Conservation (phyloP, 2,113 vertebrate genomes). For the Jaculus jaculus region DNA sequence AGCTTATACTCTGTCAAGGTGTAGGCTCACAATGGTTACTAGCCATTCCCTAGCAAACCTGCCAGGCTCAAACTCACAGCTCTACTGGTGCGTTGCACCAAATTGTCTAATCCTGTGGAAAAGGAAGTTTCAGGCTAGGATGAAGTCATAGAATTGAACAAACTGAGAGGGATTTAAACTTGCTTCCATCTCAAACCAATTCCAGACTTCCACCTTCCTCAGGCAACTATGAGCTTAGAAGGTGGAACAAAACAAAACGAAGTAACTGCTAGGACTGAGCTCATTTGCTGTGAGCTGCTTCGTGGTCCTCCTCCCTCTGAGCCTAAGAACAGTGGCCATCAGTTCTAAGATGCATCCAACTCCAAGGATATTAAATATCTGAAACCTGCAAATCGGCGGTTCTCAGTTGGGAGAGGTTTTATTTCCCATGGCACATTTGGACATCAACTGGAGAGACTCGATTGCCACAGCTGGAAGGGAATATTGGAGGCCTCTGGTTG, state of each 20-base stretch:
- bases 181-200: neutral
- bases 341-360: neutral
- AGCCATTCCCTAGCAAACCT: neutral
- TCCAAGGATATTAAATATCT: neutral
- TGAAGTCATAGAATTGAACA: neutral
- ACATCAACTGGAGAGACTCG: neutral
- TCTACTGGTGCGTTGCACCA: neutral
- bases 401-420: neutral
- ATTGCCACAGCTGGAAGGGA: neutral
- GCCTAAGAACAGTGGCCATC: neutral
- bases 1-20: neutral
- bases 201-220: neutral
- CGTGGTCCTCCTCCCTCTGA: neutral
- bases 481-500: neutral
- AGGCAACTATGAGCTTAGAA: neutral
- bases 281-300: accelerated
- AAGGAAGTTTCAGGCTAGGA: neutral
- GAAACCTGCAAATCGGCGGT: neutral
- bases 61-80: neutral
- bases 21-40: neutral
- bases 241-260: neutral
- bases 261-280: accelerated
- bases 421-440: neutral
- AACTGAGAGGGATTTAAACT: neutral
- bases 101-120: neutral